Percentiles rank a stretch among this genome's conserved stretches.
phyloP scores from a whole-genome alignment of 1,140 invertebrate genomes.

The Nixonia krombeini region DNA sequence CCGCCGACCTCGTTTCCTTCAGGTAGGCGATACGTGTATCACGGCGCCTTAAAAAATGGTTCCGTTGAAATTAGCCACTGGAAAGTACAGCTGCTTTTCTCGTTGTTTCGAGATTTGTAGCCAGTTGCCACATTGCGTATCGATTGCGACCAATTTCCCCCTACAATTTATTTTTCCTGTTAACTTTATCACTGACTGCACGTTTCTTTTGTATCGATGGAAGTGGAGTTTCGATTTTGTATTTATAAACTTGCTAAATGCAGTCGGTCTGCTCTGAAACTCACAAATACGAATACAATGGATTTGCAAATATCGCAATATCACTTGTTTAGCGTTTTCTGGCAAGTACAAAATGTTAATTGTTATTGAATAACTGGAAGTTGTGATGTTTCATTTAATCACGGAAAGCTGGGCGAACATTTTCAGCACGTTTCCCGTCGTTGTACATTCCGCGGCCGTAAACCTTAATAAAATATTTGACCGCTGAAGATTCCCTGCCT shows the following conservation, averaged over 20 bases:
- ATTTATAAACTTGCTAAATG: too few species aligned
- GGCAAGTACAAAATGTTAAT: neutral
- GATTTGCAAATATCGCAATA: too few species aligned
- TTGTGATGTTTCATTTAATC: slow-evolving; percentile 35
- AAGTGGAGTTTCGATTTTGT: too few species aligned
- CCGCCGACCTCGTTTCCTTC: slow-evolving; percentile 25
- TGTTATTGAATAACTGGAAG: slow-evolving; percentile 11
- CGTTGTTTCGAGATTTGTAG: slow-evolving; percentile 3
- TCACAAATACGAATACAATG: too few species aligned
- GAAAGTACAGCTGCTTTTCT: slow-evolving; percentile 4
- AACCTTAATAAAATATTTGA: slow-evolving; percentile 45
- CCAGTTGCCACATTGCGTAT: neutral
- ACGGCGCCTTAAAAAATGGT: slow-evolving; percentile 37
- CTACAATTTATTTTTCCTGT: too few species aligned
- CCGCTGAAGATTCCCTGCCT: slow-evolving; percentile 27
- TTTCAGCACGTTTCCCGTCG: slow-evolving; percentile 23
- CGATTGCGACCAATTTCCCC: too few species aligned
- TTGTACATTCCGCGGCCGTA: slow-evolving; percentile 22
- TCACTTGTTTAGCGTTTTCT: neutral
- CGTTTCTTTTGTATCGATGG: too few species aligned
- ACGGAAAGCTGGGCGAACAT: slow-evolving; percentile 27
- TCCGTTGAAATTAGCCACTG: slow-evolving; percentile 35
- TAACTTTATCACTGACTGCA: too few species aligned
- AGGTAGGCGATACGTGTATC: slow-evolving; percentile 9
- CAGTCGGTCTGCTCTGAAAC: too few species aligned